Conservation (phyloP, 2,888 invertebrate species). For the Drosophila kuntzei region DNA sequence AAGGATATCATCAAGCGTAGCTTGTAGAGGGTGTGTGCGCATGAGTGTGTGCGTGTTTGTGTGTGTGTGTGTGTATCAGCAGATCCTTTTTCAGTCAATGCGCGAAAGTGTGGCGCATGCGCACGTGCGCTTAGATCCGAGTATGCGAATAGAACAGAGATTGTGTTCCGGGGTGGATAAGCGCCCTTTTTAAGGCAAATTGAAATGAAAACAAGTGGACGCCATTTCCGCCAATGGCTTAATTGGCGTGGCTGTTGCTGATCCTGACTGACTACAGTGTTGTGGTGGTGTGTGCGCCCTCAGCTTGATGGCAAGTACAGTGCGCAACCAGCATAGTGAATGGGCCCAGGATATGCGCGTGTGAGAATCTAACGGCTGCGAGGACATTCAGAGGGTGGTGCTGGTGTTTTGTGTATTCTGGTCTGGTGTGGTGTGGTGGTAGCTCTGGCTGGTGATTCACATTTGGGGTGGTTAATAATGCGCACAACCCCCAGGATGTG, state of each 20-base stretch:
- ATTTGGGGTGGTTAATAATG: slow-evolving; percentile 66
- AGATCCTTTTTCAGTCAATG: slow-evolving; percentile 68
- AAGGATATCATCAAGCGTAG: slow-evolving; percentile 49
- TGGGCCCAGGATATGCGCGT: slow-evolving; percentile 54
- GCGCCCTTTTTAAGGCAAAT: slow-evolving; percentile 44
- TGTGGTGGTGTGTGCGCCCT: slow-evolving; percentile 29
- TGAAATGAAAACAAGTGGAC: slow-evolving; percentile 79
- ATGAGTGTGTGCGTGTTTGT: slow-evolving; percentile 28
- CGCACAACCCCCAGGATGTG: slow-evolving; percentile 73
- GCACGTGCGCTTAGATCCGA: slow-evolving; percentile 70
- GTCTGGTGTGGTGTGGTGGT: slow-evolving; percentile 41
- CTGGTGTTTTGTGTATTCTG: slow-evolving; percentile 36
- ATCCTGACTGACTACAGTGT: slow-evolving; percentile 22
- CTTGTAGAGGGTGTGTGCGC: slow-evolving; percentile 57
- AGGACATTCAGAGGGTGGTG: slow-evolving; percentile 65
- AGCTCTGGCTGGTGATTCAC: slow-evolving; percentile 36
- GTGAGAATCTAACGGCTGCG: slow-evolving; percentile 74
- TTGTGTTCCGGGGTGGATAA: slow-evolving; percentile 47
- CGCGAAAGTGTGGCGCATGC: slow-evolving; percentile 78
- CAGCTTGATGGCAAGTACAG: slow-evolving; percentile 63
- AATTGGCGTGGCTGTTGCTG: slow-evolving; percentile 62
- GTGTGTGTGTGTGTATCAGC: slow-evolving; percentile 45
- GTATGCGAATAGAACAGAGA: slow-evolving; percentile 18
- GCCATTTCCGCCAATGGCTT: slow-evolving; percentile 72
- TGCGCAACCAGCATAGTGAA: slow-evolving; percentile 68